Base-by-base conservation (phyloP, 2,797 vertebrate genomes). In the Sebastes paucispinis region DNA sequence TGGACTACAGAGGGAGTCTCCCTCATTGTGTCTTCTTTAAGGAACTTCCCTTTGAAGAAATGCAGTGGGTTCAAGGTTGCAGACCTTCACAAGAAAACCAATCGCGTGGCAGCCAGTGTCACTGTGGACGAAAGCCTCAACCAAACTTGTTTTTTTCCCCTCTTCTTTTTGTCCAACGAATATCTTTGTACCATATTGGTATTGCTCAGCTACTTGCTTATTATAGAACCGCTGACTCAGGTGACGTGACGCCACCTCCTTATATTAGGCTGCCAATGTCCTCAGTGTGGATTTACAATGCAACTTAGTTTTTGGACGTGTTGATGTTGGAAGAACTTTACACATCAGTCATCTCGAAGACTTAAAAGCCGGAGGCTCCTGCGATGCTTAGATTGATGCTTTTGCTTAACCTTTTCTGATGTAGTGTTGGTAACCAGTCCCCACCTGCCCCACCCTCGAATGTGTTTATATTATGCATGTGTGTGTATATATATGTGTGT, bases 171-270 rank as follows among this genome's bases (percentile, higher is more conserved):
- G 90, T 95, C 91, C 93, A 82, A 93, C 91, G 77, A 93, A 94
- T 95, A 95, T 96, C 93, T 95, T 95, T 96, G 95, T 96, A 96
- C 96, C 96, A 96, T 96, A 96, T 96, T 96, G 96, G 96, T 96
- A 96, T 96, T 95, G 94, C 94, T 96, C 94, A 94, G 93, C 94
- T 94, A 93, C 93, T 92, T 85, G 95, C 94, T 95, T 91, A 89
- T 82, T 90, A 92, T 93, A 94, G 93, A 91, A 93, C 92, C 81
- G 91, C 91, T 84, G 92, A 94, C 90, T 92, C 25, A 71, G 92
- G 90, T 91, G 93, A 90, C 87, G 66, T 83, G 90, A 93, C 63
- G 89, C 82, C 91, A 91, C 92, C 91, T 85, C 85, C 67, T 94
- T 86, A 84, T 89, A 87, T 88, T 92, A 94, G 92, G 93, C 93